These are phyloP conservation scores for Choristoneura rosaceana DNA, from an alignment of 2,888 invertebrate genomes.

Conservation along the genomic window DNA sequence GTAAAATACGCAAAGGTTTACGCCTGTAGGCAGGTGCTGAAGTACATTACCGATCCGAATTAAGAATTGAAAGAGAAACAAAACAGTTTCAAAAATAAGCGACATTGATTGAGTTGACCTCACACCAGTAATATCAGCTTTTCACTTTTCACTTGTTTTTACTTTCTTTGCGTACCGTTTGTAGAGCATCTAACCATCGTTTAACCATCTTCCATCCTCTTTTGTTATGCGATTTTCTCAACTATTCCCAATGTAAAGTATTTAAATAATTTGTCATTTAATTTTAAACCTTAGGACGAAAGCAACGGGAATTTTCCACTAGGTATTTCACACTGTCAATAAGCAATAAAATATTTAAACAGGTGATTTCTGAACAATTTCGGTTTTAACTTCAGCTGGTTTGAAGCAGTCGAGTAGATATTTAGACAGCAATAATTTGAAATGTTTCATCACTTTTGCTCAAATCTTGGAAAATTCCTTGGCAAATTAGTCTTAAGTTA, in stretches of 20 bases:
- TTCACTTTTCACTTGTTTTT: not conserved
- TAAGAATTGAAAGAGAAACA: not conserved
- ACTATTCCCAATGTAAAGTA: not conserved
- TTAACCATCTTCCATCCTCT: not conserved
- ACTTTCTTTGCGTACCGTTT: not conserved
- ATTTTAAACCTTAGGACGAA: not conserved
- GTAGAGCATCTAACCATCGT: not conserved
- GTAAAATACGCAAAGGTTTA: not conserved
- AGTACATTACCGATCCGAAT: not conserved
- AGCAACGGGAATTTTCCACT: constrained; percentile 33
- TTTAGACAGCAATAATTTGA: constrained; percentile 2
- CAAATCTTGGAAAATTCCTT: not conserved
- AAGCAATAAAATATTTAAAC: constrained; percentile 27
- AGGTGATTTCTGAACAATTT: constrained; percentile 33
- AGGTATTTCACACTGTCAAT: not conserved
- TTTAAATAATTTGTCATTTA: not conserved
- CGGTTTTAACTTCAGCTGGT: not conserved
- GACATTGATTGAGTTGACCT: not conserved
- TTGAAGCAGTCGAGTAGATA: constrained; percentile 7
- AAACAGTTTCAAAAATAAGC: not conserved
- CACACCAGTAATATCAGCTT: not conserved
- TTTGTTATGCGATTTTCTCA: not conserved
- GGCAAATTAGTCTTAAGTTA: not conserved
- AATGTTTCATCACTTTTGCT: constrained; percentile 9
- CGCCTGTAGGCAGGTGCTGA: too few relatives aligned